Percentiles rank a stretch among this genome's conserved stretches.
phyloP scores from a whole-genome alignment of 2,888 invertebrate species.

The Pristionchus maxplancki region DNA sequence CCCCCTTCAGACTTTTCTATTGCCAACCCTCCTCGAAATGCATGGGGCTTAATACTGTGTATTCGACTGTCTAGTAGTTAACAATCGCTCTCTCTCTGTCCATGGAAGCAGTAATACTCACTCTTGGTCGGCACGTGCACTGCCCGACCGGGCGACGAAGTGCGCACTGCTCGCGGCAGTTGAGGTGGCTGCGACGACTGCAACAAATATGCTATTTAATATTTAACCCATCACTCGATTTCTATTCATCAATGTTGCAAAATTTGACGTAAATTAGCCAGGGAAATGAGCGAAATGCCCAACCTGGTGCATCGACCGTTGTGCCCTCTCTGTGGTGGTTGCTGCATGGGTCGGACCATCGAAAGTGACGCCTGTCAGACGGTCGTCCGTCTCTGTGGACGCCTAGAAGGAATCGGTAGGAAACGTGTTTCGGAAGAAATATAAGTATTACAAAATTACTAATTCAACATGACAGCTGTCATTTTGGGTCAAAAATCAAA shows the following conservation, averaged over 20 bases:
- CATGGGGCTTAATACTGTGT: background rate
- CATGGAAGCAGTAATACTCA: too few species aligned
- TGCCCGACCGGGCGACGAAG: slow-evolving; percentile 60
- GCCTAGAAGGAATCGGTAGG: background rate
- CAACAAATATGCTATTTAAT: too few species aligned
- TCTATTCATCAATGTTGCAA: too few species aligned
- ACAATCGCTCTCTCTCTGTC: too few species aligned
- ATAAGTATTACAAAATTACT: too few species aligned
- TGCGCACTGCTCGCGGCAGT: background rate
- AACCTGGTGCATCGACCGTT: background rate
- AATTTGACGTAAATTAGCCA: background rate
- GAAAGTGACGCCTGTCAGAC: slow-evolving; percentile 48
- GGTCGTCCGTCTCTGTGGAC: slow-evolving; percentile 62
- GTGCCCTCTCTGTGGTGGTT: background rate
- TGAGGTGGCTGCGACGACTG: background rate
- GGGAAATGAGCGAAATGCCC: background rate
- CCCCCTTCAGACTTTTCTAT: background rate
- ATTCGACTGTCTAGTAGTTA: too few species aligned
- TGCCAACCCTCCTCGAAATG: background rate
- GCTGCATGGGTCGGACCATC: slow-evolving; percentile 33
- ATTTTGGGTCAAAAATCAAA: too few species aligned
- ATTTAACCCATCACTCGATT: too few species aligned
- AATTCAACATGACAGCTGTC: too few species aligned
- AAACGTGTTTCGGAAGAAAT: background rate
- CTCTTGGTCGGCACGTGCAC: slow-evolving; percentile 59